These are phyloP conservation scores for Dryobates pubescens DNA, from an alignment of 2,797 vertebrate species.

Conservation along the genomic window DNA sequence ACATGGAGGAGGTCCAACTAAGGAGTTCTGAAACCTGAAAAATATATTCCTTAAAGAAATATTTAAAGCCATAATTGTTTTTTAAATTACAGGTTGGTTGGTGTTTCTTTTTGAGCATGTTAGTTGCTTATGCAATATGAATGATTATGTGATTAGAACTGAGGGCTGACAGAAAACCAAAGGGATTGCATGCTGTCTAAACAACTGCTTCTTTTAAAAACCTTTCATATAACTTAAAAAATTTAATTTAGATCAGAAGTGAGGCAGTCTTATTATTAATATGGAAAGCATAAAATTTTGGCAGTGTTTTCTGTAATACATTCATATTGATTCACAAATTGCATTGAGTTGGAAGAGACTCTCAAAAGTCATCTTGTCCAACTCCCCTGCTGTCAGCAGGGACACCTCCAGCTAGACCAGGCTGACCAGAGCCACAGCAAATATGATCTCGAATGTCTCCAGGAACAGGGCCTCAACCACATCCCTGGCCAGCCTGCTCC, in stretches of 20 bases:
- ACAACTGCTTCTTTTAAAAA: conserved; percentile 1
- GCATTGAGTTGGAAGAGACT: too few species aligned
- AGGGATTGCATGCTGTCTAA: background rate
- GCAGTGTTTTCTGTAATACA: background rate
- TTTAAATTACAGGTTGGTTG: background rate
- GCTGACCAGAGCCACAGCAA: too few species aligned
- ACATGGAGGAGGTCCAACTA: background rate
- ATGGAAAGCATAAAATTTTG: background rate
- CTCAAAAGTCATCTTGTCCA: too few species aligned
- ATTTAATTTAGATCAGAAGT: background rate
- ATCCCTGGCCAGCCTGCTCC: too few species aligned
- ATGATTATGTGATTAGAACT: background rate
- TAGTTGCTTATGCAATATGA: background rate
- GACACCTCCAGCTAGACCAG: too few species aligned
- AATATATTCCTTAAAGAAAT: background rate
- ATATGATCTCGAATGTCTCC: too few species aligned
- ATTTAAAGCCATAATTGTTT: background rate
- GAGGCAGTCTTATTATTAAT: background rate
- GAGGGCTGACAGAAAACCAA: background rate
- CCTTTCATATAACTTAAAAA: background rate
- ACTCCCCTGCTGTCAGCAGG: too few species aligned
- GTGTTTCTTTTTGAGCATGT: background rate
- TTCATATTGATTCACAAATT: too few species aligned
- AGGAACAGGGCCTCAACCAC: too few species aligned
- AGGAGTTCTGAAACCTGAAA: background rate